phyloP scores from a whole-genome alignment of 92 coral and sea anemone genomes.

The Metridium senile region DNA sequence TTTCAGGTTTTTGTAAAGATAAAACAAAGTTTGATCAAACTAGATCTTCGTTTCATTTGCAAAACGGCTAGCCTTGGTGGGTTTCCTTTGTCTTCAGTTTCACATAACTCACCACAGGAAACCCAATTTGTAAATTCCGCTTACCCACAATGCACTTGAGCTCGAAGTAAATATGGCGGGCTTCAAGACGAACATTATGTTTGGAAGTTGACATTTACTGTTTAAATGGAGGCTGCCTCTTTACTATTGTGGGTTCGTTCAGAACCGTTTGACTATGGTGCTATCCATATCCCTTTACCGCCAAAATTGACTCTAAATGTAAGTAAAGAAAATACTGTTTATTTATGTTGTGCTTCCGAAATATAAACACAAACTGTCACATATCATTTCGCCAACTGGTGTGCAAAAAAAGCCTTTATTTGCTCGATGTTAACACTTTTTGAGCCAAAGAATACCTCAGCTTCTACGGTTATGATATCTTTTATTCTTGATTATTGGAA shows the following conservation, averaged over 20 bases:
- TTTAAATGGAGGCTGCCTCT: constrained; percentile 46
- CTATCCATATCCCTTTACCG: constrained; percentile 93
- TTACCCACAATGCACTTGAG: constrained; percentile 8
- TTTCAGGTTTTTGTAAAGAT: too few species aligned
- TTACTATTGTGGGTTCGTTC: constrained; percentile 92
- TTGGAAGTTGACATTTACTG: constrained; percentile 6
- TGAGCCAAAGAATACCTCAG: too few species aligned
- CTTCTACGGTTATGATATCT: too few species aligned
- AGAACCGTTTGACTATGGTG: constrained; percentile 95
- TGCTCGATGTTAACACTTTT: too few species aligned
- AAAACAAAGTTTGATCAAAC: too few species aligned
- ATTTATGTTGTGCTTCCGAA: neutral
- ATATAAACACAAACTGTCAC: neutral
- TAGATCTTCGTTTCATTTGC: too few species aligned
- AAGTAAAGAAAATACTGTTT: constrained; percentile 21
- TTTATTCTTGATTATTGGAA: too few species aligned
- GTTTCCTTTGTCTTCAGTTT: neutral
- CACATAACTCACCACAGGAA: constrained; percentile 21
- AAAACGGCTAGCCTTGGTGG: too few species aligned
- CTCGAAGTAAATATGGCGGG: constrained; percentile 22
- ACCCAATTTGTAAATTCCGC: neutral
- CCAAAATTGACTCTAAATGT: constrained; percentile 90
- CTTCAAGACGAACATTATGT: neutral
- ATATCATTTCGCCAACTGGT: neutral
- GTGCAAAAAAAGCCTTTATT: too few species aligned